Base-by-base conservation (phyloP, 1,140 invertebrate genomes). In the Drosophila bocki region DNA sequence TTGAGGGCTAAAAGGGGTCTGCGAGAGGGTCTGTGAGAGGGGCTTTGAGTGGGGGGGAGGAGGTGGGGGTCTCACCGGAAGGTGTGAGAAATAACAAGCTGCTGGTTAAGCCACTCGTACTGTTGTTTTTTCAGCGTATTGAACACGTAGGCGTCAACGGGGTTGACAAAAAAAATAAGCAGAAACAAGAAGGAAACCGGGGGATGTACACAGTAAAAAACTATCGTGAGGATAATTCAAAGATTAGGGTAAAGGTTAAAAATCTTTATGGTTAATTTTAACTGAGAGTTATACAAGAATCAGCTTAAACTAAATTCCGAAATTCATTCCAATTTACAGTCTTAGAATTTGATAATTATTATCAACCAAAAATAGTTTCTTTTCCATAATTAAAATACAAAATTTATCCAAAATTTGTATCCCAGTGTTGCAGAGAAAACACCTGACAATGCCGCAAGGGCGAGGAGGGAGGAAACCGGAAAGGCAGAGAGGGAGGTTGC, bases 61-160 rank as follows among this genome's bases (percentile, higher is more conserved):
- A 7, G 7, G 3, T 9, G 15, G 39, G 22, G 47, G n/a, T 29
- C 12, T 33, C 4, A 19, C 37, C 26, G 17, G 45, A 68, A 68
- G 56, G 75, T 77, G 75, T 77, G 75, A 68, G 74, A 77, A 77
- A 68, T 76, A 76, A 76, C 75, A 77, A 65, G 62, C 53, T 77
- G 71, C 54, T 61, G 62, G 54, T 63, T 51, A 48, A 56, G 42
- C 51, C 54, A 75, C 70, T 76, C 35, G 71, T 39, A 77, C 22
- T 77, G 63, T 54, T 67, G 33, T 53, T 45, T 53, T 69, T 39
- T 68, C 13, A 53, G 19, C 74, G 12, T 68, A 77, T 78, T 77
- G 75, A 78, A 77, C 75, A 78, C 74, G 75, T 78, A 78, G 75
- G 74, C 71, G 75, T 71, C 65, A 70, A 71, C 68, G 68, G 68